Evolutionary conservation across 2,888 invertebrate species (phyloP).

Genomic region (Platycnemis pennipes): DNA sequence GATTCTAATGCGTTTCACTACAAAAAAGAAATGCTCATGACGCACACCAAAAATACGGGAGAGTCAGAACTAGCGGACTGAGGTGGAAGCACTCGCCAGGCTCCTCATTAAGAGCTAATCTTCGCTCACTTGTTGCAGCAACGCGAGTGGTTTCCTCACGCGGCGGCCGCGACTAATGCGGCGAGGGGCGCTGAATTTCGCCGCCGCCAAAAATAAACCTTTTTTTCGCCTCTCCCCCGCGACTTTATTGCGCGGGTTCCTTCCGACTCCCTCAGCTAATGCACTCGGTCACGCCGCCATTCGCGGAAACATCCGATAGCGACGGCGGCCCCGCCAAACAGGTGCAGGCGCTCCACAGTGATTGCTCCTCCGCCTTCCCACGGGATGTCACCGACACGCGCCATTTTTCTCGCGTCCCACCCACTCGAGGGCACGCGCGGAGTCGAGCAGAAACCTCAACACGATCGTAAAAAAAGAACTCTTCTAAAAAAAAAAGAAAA

Average conservation of each 20-base stretch:
- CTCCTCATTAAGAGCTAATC: neutral
- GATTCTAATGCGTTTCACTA: neutral
- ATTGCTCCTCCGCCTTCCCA: neutral
- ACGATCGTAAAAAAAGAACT: too few relatives aligned
- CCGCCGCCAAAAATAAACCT: neutral
- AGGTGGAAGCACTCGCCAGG: neutral
- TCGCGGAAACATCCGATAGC: slow-evolving; percentile 2
- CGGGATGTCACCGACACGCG: neutral
- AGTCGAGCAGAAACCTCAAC: neutral
- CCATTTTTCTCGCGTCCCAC: neutral
- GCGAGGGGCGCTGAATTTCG: neutral
- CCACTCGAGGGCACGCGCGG: neutral
- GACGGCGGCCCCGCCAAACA: neutral
- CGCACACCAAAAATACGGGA: neutral
- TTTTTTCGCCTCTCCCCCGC: neutral
- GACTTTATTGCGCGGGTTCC: neutral
- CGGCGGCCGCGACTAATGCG: neutral
- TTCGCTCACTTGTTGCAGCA: neutral
- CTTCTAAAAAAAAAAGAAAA: too few relatives aligned
- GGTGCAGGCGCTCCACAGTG: neutral
- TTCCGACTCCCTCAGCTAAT: neutral
- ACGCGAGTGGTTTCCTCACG: neutral
- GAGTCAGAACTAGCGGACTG: neutral
- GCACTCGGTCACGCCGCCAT: neutral
- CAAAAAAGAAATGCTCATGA: neutral